Percentiles rank a stretch among this genome's conserved stretches.
Conservation (phyloP, 1,140 invertebrate species). For the Ceratina calcarata region DNA sequence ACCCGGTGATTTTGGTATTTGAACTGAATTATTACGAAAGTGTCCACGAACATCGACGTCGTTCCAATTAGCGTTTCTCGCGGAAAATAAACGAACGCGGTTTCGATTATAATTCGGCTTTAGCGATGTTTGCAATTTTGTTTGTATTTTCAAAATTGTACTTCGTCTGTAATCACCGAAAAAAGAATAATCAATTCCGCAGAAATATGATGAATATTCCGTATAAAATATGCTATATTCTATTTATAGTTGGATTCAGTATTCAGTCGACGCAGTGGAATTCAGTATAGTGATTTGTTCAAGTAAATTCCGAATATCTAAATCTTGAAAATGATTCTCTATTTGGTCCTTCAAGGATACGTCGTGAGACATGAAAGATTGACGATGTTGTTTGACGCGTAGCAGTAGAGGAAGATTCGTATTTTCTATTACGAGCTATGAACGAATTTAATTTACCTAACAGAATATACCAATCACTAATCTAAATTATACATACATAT, state of each 20-base stretch:
- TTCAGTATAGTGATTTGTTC: slow-evolving; percentile 8
- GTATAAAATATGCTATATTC: not conserved
- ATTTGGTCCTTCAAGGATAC: slow-evolving; percentile 5
- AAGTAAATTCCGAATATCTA: not conserved
- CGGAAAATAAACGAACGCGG: not conserved
- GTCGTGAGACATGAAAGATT: not conserved
- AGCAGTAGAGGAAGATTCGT: not conserved
- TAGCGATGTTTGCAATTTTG: not conserved
- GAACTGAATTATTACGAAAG: slow-evolving; percentile 22
- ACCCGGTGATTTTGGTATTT: not conserved
- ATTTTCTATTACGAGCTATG: not conserved
- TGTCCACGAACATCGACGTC: not conserved
- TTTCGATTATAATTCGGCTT: not conserved
- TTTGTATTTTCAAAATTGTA: not conserved
- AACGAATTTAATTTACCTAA: no score
- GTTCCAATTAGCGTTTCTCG: slow-evolving; percentile 18
- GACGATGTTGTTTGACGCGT: not conserved
- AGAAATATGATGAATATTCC: no score
- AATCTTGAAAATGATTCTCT: not conserved
- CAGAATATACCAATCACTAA: no score
- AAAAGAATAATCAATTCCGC: not conserved
- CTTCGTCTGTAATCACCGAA: not conserved
- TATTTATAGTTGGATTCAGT: not conserved
- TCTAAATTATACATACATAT: no score
- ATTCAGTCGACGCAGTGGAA: not conserved